A percentile compares a stretch with the other conserved stretches of the same genome.
These are phyloP conservation scores for Drosophila picticornis DNA, from an alignment of 2,888 invertebrate species.

Conservation along the genomic window DNA sequence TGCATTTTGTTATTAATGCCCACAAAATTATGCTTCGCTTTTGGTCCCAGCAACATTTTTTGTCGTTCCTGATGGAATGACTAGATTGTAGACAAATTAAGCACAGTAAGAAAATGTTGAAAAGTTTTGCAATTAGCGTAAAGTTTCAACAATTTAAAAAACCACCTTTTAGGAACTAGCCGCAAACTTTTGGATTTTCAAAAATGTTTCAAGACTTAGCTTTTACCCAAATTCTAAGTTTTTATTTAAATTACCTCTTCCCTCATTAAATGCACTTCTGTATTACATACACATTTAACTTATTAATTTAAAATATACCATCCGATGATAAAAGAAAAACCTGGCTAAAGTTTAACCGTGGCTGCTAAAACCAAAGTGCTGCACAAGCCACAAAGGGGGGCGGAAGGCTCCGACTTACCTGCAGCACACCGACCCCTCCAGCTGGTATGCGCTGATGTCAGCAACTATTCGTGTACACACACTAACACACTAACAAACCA, in stretches of 20 bases:
- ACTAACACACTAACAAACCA: neutral
- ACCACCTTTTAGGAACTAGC: neutral
- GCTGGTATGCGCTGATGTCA: constrained; percentile 52
- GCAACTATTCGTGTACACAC: constrained; percentile 49
- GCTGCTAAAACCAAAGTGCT: constrained; percentile 23
- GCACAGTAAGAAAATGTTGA: constrained; percentile 40
- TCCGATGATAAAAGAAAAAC: too few species aligned
- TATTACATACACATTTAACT: neutral
- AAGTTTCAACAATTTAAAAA: constrained; percentile 14
- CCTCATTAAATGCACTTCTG: neutral
- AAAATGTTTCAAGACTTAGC: too few species aligned
- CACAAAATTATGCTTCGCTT: constrained; percentile 57
- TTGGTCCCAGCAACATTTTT: constrained; percentile 1
- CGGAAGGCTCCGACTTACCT: neutral
- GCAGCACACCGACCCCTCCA: constrained; percentile 3
- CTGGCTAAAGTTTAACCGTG: constrained; percentile 14
- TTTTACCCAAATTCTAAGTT: neutral
- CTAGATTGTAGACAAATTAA: constrained; percentile 49
- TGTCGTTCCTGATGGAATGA: constrained; percentile 35
- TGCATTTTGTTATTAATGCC: constrained; percentile 68
- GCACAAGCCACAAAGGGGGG: constrained; percentile 25
- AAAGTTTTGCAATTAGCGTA: constrained; percentile 57
- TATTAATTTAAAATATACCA: neutral
- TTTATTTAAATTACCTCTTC: neutral
- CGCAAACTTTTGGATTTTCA: neutral